phyloP scores from a whole-genome alignment of 2,113 vertebrate species.

The Neoarius graeffei region DNA sequence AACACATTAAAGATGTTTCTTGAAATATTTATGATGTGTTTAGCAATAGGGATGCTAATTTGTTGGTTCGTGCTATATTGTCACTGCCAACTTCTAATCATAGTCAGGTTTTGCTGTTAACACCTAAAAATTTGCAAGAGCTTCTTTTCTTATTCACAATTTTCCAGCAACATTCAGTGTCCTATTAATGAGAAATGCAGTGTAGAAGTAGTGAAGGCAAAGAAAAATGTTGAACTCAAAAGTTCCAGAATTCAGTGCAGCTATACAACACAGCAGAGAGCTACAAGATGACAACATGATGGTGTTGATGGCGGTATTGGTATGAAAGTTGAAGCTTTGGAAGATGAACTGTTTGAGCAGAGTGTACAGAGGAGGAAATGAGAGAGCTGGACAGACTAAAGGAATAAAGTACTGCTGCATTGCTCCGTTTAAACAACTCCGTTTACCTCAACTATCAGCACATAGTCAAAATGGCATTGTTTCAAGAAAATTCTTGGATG shows the following conservation, averaged over 20 bases:
- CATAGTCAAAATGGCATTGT: not conserved
- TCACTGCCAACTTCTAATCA: too few relatives aligned
- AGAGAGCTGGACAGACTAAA: not conserved
- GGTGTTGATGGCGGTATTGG: not conserved
- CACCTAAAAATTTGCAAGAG: not conserved
- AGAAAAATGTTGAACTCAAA: too few relatives aligned
- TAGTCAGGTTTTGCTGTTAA: not conserved
- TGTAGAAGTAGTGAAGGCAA: not conserved
- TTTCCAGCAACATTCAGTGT: not conserved
- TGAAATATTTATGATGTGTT: not conserved
- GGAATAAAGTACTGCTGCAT: not conserved
- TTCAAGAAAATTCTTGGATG: not conserved
- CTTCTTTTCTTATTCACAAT: not conserved
- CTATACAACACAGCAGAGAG: not conserved
- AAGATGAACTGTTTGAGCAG: not conserved
- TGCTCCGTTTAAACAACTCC: not conserved
- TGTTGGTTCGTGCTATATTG: not conserved
- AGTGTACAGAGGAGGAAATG: not conserved
- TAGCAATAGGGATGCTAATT: not conserved
- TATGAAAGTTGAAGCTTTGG: not conserved
- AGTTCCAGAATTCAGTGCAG: not conserved
- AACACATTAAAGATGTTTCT: not conserved
- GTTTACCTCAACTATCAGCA: not conserved
- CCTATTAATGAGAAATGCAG: not conserved
- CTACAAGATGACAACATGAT: not conserved